Conservation (phyloP, 1,140 invertebrate genomes). For the Neodiprion fabricii region DNA sequence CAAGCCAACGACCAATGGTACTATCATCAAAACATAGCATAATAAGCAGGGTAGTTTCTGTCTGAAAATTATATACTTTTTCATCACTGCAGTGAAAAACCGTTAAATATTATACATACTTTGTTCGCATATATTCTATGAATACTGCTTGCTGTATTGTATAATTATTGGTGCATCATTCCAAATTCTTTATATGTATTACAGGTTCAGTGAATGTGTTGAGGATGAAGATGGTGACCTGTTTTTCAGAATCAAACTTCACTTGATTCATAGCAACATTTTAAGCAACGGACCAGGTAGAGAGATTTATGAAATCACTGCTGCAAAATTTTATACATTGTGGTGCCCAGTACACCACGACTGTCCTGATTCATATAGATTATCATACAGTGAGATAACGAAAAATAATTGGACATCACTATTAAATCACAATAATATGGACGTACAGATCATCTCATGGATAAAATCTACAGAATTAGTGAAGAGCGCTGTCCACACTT, state of each 20-base stretch:
- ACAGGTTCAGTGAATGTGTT: background rate
- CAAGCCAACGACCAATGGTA: slow-evolving; percentile 1
- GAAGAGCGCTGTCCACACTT: slow-evolving; percentile 6
- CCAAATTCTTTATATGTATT: background rate
- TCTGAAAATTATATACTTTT: too few relatives aligned
- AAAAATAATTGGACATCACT: slow-evolving; percentile 23
- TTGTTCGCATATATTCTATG: background rate
- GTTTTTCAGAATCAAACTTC: slow-evolving; percentile 22
- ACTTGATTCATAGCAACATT: slow-evolving; percentile 28
- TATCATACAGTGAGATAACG: background rate
- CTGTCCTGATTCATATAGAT: slow-evolving; percentile 1
- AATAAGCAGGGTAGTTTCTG: too few relatives aligned
- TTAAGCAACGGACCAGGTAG: slow-evolving; percentile 37
- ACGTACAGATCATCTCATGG: slow-evolving; percentile 41
- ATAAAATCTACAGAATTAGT: slow-evolving; percentile 33
- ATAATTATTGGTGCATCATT: background rate
- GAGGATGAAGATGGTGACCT: slow-evolving; percentile 11
- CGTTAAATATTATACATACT: background rate
- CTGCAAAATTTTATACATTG: slow-evolving; percentile 35
- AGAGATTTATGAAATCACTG: slow-evolving; percentile 42
- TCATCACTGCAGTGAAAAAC: background rate
- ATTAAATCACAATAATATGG: slow-evolving; percentile 33
- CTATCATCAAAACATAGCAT: too few relatives aligned
- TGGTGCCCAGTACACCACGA: background rate
- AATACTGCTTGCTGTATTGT: background rate